A percentile compares a stretch with the other conserved stretches of the same genome.
phyloP scores from a whole-genome alignment of 2,113 vertebrate genomes.

The Ailuropoda melanoleuca region DNA sequence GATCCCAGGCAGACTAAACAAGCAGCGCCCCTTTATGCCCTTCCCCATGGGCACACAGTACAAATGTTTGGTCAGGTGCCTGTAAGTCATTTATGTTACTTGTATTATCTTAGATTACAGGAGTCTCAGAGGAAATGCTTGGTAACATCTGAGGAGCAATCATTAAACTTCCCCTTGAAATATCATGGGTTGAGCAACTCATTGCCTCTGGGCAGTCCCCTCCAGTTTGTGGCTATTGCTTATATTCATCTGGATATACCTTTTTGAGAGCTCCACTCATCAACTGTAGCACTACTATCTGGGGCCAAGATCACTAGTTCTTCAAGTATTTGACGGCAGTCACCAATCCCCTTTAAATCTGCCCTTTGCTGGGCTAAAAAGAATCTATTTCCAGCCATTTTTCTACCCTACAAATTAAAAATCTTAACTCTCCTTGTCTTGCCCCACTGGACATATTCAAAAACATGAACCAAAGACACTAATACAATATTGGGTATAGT shows the following conservation, averaged over 20 bases:
- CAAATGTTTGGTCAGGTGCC: background rate
- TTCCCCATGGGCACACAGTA: background rate
- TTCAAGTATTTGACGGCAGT: background rate
- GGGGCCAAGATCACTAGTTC: background rate
- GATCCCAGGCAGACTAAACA: background rate
- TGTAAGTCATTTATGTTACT: background rate
- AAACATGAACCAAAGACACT: background rate
- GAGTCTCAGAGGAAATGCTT: background rate
- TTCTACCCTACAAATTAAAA: background rate
- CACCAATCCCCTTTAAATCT: background rate
- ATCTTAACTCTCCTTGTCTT: background rate
- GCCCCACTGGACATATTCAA: background rate
- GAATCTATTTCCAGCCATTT: background rate
- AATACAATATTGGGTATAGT: background rate
- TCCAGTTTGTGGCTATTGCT: background rate
- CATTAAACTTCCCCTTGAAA: background rate
- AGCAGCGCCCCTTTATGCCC: background rate
- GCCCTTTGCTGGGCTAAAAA: background rate
- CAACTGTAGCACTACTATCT: background rate
- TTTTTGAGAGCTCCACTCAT: background rate
- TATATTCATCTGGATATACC: background rate
- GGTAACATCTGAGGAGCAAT: background rate
- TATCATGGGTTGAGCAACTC: background rate
- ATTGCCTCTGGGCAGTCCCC: background rate
- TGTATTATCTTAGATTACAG: background rate